Base-by-base conservation (phyloP, 2,797 vertebrate species). In the Sebastiscus albofasciatus region DNA sequence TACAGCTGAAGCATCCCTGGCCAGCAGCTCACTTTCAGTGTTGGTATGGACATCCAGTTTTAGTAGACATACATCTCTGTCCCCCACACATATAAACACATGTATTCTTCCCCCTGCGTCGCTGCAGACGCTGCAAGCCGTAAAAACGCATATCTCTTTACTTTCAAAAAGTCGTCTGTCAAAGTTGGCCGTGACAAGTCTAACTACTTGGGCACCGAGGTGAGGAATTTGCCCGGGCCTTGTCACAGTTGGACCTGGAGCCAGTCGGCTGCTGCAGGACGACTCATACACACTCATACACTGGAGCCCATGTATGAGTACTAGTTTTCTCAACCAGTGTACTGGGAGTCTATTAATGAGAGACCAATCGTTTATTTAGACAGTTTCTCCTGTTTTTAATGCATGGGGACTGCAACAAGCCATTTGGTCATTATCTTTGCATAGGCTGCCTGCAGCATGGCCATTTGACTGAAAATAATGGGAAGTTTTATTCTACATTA, bases 151-250 rank as follows among this genome's bases (percentile, higher is more conserved):
- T 83, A 88, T 91, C 72, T 80, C 88, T 90, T 72, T 79, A 78
- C 86, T 82, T 87, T 93, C 88, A 89, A 91, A 90, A 82, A 86
- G 90, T 82, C 78, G 82, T 96, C 93, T 39, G 83, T 96, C 95
- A 95, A 90, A 82, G 87, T 88, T 86, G 88, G 73, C 88, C 49
- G 2, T 91, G 94, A 96, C 96, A 94, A 75, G 83, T 90, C 84
- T n/a, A 92, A 95, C 90, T 91, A 90, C 93, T 91, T 75, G 93
- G 85, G 87, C 96, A 96, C 90, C 42, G 73, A 85, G 70, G 90
- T 96, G 96, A 96, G 96, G 96, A 97, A 97, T 97, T 96, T 96
- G 89, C 84, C 94, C 92, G 36, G 86, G 80, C 85, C 91, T 70
- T 78, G 96, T 88, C 90, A 97, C 94, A 90, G 82, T 87, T 82